Evolutionary conservation across 2,888 invertebrate species (phyloP).

Genomic region (Eupithecia abbreviata): DNA sequence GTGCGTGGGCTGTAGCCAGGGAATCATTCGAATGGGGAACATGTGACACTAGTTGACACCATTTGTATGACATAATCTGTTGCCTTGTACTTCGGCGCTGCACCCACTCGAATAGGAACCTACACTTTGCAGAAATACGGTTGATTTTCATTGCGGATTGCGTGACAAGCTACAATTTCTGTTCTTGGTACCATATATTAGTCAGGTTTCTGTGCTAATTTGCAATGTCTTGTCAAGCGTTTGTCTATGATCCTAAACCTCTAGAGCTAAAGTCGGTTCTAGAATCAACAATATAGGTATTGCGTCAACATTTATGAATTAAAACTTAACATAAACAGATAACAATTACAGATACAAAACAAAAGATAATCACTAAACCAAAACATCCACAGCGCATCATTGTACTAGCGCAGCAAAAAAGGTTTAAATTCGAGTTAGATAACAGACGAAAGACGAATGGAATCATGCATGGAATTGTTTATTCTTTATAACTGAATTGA

Average conservation of each 20-base stretch:
- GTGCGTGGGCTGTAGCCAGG: not conserved
- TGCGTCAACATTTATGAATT: not conserved
- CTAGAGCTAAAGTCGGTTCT: not conserved
- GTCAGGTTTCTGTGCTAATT: not conserved
- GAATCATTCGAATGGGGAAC: not conserved
- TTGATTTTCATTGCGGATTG: not conserved
- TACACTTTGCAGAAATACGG: not conserved
- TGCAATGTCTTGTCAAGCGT: not conserved
- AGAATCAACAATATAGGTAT: not conserved
- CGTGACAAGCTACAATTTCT: not conserved
- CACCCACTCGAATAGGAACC: not conserved
- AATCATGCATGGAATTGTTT: too few relatives aligned
- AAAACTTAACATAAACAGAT: too few relatives aligned
- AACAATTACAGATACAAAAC: too few relatives aligned
- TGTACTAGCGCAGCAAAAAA: too few relatives aligned
- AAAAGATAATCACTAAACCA: too few relatives aligned
- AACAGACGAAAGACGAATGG: too few relatives aligned
- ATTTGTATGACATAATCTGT: not conserved
- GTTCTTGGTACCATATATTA: not conserved
- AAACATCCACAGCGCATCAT: too few relatives aligned
- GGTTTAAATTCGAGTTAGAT: too few relatives aligned
- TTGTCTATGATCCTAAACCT: not conserved
- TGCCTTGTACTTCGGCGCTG: not conserved
- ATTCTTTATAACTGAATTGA: too few relatives aligned
- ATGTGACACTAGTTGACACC: conserved; percentile 11